Percentiles rank a stretch among this genome's conserved stretches.
These are phyloP conservation scores for Aspidapion aeneum DNA, from an alignment of 2,888 invertebrate species.

Conservation along the genomic window DNA sequence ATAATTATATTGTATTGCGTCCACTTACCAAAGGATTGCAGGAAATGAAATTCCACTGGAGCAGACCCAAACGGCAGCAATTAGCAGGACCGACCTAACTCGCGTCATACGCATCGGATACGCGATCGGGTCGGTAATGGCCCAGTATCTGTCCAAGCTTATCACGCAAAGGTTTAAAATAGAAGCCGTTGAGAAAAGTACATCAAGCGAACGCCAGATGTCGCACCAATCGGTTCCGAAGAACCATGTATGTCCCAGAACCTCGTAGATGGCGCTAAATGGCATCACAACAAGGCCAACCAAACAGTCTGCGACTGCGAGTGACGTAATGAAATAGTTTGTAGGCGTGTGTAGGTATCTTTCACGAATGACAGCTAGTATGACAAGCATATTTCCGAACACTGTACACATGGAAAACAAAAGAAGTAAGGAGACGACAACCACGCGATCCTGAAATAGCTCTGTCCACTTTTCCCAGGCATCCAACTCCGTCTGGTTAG, in stretches of 20 bases:
- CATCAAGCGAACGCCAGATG: constrained; percentile 95
- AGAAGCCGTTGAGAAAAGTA: constrained; percentile 95
- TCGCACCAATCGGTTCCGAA: constrained; percentile 97
- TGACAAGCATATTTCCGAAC: constrained; percentile 92
- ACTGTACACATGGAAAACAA: constrained; percentile 90
- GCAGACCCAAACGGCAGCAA: constrained; percentile 94
- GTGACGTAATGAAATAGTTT: constrained; percentile 94
- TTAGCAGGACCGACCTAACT: constrained; percentile 79
- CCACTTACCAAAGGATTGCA: constrained; percentile 77
- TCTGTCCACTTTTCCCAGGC: constrained; percentile 50
- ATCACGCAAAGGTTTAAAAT: constrained; percentile 97
- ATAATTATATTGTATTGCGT: no score
- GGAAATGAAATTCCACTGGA: constrained; percentile 97
- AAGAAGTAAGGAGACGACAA: constrained; percentile 76
- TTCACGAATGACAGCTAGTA: constrained; percentile 89
- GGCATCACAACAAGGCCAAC: constrained; percentile 98
- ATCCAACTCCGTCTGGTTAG: constrained; percentile 40
- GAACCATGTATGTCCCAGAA: constrained; percentile 87
- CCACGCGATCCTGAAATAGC: constrained; percentile 66
- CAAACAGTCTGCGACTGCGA: constrained; percentile 94
- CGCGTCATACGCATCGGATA: constrained; percentile 95
- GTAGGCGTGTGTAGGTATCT: constrained; percentile 95
- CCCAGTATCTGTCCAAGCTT: constrained; percentile 96
- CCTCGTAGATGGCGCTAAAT: constrained; percentile 88
- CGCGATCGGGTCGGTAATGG: constrained; percentile 96